These are phyloP conservation scores for Platyrinchus mystaceus DNA, from an alignment of 2,797 vertebrate species.

Conservation along the genomic window DNA sequence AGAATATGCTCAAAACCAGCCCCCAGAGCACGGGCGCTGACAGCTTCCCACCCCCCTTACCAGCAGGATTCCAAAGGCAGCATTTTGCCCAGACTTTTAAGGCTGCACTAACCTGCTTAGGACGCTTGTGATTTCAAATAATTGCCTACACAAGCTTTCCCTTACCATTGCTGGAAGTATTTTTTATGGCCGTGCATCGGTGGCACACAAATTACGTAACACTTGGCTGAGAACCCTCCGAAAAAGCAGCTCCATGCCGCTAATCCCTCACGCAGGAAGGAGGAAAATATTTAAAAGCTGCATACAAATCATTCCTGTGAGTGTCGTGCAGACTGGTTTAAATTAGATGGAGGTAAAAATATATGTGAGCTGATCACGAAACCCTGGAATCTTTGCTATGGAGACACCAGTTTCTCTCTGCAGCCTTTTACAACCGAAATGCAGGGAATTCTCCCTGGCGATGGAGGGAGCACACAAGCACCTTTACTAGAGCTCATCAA, in stretches of 20 bases:
- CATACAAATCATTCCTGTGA: constrained; percentile 16
- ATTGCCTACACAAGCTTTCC: neutral
- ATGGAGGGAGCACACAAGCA: neutral
- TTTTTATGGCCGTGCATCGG: neutral
- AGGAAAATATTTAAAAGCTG: constrained; percentile 29
- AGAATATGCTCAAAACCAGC: neutral
- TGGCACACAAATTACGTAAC: constrained; percentile 42
- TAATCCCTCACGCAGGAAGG: neutral
- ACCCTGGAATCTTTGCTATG: neutral
- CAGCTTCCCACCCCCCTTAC: neutral
- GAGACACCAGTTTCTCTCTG: neutral
- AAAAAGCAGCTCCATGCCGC: neutral
- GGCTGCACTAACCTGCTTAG: neutral
- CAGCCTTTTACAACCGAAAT: neutral
- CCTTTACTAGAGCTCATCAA: neutral
- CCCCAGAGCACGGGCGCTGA: neutral
- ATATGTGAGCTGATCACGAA: neutral
- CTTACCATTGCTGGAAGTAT: neutral
- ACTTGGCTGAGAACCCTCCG: constrained; percentile 4
- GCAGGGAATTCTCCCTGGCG: rapidly evolving
- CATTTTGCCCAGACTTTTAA: neutral
- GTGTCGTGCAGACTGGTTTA: constrained; percentile 8
- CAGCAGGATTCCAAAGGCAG: neutral
- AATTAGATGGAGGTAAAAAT: constrained; percentile 41
- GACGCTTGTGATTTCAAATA: neutral